Evolutionary conservation across 30 jellyfish, hydroid and myxozoan genomes (phyloP).

Genomic region (Chrysaora quinquecirrha): DNA sequence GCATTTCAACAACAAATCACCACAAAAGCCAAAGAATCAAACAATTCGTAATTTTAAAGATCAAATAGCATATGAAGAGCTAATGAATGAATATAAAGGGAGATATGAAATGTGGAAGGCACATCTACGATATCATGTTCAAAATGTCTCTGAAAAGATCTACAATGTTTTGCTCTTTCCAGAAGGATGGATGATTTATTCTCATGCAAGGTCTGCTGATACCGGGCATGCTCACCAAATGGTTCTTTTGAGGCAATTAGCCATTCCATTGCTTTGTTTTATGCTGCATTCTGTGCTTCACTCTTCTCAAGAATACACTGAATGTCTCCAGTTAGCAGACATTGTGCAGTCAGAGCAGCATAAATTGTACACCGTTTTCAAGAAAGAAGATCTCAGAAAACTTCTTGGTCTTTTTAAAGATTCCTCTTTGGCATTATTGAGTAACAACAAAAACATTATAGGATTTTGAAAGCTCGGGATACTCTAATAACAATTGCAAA

Average conservation of each 20-base stretch:
- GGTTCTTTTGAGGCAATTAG: constrained; percentile 66
- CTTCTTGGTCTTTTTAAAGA: constrained; percentile 71
- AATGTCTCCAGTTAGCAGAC: constrained; percentile 85
- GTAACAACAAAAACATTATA: constrained; percentile 60
- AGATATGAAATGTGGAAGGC: constrained; percentile 47
- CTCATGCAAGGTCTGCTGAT: constrained; percentile 3
- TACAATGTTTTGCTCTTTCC: constrained; percentile 91
- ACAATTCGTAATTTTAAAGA: constrained; percentile 72
- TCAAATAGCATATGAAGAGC: constrained; percentile 81
- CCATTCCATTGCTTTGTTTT: constrained; percentile 82
- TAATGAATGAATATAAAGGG: constrained; percentile 61
- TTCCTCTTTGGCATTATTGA: constrained; percentile 69
- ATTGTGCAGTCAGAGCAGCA: constrained; percentile 69
- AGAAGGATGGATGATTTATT: constrained; percentile 94
- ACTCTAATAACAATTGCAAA: too few species aligned
- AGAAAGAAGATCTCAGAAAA: constrained; percentile 66
- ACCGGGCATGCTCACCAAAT: constrained; percentile 52
- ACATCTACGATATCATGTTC: constrained; percentile 36
- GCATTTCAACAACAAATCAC: constrained; percentile 84
- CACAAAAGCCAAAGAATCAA: constrained; percentile 73
- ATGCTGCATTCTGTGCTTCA: constrained; percentile 79
- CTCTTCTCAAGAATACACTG: constrained; percentile 59
- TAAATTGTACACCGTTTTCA: constrained; percentile 64
- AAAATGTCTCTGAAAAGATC: constrained; percentile 70
- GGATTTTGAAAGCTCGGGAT: too few species aligned